Evolutionary conservation across 2,888 invertebrate species (phyloP), one percentile per base, ranked within the genome.

Genomic region (Rotaria socialis): DNA sequence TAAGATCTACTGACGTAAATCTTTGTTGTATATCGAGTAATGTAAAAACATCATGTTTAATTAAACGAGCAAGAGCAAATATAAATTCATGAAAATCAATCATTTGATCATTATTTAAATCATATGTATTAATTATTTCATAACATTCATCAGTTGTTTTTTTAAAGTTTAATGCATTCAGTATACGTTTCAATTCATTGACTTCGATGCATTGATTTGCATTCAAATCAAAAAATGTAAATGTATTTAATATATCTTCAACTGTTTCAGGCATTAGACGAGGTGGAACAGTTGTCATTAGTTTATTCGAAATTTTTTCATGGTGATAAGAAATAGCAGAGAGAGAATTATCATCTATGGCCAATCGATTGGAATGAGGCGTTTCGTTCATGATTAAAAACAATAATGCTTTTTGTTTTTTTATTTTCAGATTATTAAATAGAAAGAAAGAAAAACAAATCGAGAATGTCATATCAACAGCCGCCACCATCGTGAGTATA

Each of bases 1-100:
- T 16, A 80, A 14, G 24, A n/a, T 43, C 10, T 0, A 47, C 19
- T 47, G 47, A 80, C 80, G 24, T 80, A 14, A 80, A 80, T n/a
- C 80, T 22, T 80, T 80, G 80, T 80, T 80, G 80, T 43, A 80
- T 80, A 80, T 80, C 80, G 47, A 4, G 14, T 47, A 80, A n/a
- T 3, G 80, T 80, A n/a, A 80, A 80, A n/a, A 80, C 80, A 80
- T 80, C 80, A 47, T 80, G 80, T 47, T 80, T 80, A 14, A 80
- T 80, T n/a, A 47, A n/a, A 43, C 80, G 43, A 47, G 80, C n/a
- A 24, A 80, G 24, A 19, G 80, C 80, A 80, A 80, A 80, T 47
- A 80, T 47, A 43, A 80, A 43, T 47, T 80, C 80, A 80, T 80
- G 80, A 80, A 80, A 47, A 47, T 80, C 80, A 43, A 80, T 47